phyloP scores from a whole-genome alignment of 2,113 vertebrate species.

The Poeciliopsis turrubarensis region DNA sequence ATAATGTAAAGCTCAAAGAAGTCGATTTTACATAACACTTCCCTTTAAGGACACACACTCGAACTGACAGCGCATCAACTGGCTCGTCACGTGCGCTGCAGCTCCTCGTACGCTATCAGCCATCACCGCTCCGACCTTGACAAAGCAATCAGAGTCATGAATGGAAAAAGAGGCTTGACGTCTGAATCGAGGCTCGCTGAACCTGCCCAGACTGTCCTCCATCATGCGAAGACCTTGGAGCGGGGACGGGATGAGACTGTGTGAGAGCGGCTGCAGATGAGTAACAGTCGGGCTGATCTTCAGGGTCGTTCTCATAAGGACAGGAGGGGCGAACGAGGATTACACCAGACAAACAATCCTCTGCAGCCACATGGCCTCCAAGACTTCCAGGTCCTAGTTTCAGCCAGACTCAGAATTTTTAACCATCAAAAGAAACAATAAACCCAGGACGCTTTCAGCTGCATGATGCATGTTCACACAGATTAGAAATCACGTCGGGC shows the following conservation, averaged over 20 bases:
- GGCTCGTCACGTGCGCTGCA: neutral
- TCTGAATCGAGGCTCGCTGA: conserved; percentile 42
- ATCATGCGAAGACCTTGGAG: conserved; percentile 49
- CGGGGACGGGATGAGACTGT: conserved; percentile 12
- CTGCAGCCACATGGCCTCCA: conserved; percentile 35
- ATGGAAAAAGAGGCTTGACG: conserved; percentile 33
- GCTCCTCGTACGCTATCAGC: conserved; percentile 16
- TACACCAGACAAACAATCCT: conserved; percentile 61
- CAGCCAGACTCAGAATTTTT: too few species aligned
- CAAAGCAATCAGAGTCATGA: conserved; percentile 32
- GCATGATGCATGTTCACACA: neutral
- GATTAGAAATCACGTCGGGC: neutral
- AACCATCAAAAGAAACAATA: too few species aligned
- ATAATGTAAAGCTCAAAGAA: too few species aligned
- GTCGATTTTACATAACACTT: too few species aligned
- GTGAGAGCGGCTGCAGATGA: conserved; percentile 22
- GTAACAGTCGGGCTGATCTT: conserved; percentile 46
- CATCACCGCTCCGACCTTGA: conserved; percentile 8
- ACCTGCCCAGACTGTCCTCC: conserved; percentile 41
- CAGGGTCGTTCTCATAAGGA: conserved; percentile 62
- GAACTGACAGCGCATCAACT: neutral
- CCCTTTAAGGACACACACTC: too few species aligned
- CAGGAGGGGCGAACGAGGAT: conserved; percentile 37
- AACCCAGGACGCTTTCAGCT: too few species aligned
- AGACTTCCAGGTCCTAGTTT: conserved; percentile 3